These are phyloP conservation scores for Andrena haemorrhoa DNA, from an alignment of 2,888 invertebrate species.

Conservation along the genomic window DNA sequence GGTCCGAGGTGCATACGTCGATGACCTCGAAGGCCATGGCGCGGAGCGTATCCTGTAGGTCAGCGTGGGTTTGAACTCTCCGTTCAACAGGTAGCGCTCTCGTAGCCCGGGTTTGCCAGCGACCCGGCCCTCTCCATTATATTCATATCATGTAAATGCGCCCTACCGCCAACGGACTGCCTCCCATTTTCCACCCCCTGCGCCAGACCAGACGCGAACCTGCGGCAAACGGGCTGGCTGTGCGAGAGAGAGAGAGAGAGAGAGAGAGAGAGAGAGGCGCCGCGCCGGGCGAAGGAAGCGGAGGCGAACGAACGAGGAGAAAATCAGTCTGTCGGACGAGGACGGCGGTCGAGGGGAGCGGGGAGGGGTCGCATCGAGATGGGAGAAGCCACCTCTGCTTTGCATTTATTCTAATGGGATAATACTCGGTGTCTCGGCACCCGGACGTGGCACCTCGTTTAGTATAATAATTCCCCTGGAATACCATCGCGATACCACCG, in stretches of 20 bases:
- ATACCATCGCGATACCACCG: constrained; percentile 51
- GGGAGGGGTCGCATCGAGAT: constrained; percentile 27
- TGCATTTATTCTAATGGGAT: constrained; percentile 80
- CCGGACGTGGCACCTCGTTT: constrained; percentile 63
- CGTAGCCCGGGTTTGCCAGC: constrained; percentile 72
- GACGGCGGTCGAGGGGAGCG: not conserved
- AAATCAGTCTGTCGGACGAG: constrained; percentile 12
- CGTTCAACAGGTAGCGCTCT: constrained; percentile 84
- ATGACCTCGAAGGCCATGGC: constrained; percentile 18
- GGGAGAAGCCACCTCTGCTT: constrained; percentile 64
- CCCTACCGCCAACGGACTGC: constrained; percentile 71
- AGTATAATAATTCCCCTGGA: constrained; percentile 56
- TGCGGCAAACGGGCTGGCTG: constrained; percentile 9
- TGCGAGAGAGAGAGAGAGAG: not conserved
- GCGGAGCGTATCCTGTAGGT: constrained; percentile 77
- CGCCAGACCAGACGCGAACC: constrained; percentile 55
- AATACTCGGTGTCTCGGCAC: constrained; percentile 71
- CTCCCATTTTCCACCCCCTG: constrained; percentile 73
- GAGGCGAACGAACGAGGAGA: constrained; percentile 21
- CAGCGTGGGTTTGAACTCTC: constrained; percentile 79
- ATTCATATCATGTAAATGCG: constrained; percentile 85
- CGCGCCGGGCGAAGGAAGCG: constrained; percentile 1
- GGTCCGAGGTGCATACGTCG: not conserved
- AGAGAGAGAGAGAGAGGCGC: not conserved
- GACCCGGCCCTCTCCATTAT: constrained; percentile 83